A percentile compares a stretch with the other conserved stretches of the same genome.
phyloP scores from a whole-genome alignment of 2,113 vertebrate species.

The Pithys albifrons region DNA sequence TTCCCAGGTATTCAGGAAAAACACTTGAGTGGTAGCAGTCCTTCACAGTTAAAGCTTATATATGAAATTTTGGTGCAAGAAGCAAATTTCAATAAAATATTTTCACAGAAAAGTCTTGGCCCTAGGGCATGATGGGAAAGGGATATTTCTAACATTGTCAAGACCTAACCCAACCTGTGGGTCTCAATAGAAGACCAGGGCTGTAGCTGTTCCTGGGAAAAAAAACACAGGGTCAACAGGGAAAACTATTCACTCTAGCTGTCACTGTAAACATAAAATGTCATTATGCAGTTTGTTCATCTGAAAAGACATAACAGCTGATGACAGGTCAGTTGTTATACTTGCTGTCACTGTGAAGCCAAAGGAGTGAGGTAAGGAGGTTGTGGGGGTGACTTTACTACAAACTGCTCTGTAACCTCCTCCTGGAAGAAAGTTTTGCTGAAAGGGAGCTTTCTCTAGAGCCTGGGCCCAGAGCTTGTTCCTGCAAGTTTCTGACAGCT shows the following conservation, averaged over 20 bases:
- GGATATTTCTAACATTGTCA: neutral
- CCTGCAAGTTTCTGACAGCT: constrained; percentile 18
- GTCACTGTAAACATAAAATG: neutral
- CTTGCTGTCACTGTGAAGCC: neutral
- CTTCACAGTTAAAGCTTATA: neutral
- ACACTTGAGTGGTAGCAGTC: neutral
- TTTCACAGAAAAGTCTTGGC: neutral
- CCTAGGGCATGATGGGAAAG: neutral
- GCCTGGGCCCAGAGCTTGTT: neutral
- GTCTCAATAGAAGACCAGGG: neutral
- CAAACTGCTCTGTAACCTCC: neutral
- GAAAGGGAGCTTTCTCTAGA: constrained; percentile 15
- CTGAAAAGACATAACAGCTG: neutral
- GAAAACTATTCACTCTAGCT: neutral
- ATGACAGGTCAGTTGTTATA: constrained; percentile 9
- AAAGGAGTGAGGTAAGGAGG: neutral
- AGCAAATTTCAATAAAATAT: neutral
- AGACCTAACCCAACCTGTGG: neutral
- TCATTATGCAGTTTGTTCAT: neutral
- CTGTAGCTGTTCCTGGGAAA: neutral
- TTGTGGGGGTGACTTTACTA: neutral
- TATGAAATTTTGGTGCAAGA: neutral
- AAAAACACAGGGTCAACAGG: neutral
- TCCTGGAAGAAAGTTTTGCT: constrained; percentile 16
- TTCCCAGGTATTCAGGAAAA: neutral